These are phyloP conservation scores for Hirtodrosophila duncani DNA, from an alignment of 2,888 invertebrate species.

Conservation along the genomic window DNA sequence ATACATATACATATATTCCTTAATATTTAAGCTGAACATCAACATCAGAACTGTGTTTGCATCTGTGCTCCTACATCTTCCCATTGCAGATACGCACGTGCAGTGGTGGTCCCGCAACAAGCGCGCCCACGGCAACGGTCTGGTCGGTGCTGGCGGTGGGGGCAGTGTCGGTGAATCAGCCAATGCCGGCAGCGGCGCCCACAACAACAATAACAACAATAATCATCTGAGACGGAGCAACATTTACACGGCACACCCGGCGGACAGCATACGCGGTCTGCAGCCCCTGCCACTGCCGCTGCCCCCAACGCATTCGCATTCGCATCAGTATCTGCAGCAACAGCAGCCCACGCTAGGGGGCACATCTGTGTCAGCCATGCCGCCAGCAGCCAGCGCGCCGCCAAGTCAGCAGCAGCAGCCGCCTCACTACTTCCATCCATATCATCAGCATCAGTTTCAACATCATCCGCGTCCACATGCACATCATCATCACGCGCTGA, in stretches of 20 bases:
- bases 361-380: slow-evolving; percentile 28
- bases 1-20: too few species aligned
- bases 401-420: slow-evolving; percentile 43
- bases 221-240: slow-evolving; percentile 77
- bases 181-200: slow-evolving; percentile 27
- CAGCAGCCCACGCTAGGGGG: slow-evolving; percentile 46
- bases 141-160: slow-evolving; percentile 24
- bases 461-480: slow-evolving; percentile 32
- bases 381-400: slow-evolving; percentile 29
- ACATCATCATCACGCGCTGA: slow-evolving; percentile 29
- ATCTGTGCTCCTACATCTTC: slow-evolving; percentile 2
- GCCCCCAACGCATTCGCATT: slow-evolving; percentile 35
- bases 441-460: slow-evolving; percentile 55
- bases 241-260: slow-evolving; percentile 78
- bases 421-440: slow-evolving; percentile 58
- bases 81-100: slow-evolving; percentile 76
- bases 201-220: slow-evolving; percentile 72
- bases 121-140: slow-evolving; percentile 54
- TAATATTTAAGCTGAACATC: too few species aligned
- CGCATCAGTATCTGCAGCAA: too few species aligned
- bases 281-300: slow-evolving; percentile 59
- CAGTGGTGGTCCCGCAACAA: slow-evolving; percentile 79
- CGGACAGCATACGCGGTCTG: slow-evolving; percentile 77
- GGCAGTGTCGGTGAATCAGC: slow-evolving; percentile 52
- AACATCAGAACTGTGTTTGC: too few species aligned